These are phyloP conservation scores for Drosophila cracens DNA, from an alignment of 2,888 invertebrate genomes.

Conservation along the genomic window DNA sequence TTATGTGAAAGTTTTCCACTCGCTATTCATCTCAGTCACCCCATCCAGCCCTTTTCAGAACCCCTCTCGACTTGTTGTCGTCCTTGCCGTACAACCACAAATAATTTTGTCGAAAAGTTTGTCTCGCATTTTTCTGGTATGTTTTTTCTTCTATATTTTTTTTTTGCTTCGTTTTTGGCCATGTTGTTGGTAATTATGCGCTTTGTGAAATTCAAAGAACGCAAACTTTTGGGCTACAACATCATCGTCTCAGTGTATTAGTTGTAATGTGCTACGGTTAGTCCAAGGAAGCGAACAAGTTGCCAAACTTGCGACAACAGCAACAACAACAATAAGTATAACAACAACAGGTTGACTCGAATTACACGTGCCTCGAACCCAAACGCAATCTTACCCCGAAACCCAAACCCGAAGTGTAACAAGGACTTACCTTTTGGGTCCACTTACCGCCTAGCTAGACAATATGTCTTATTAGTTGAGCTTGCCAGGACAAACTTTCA, in stretches of 20 bases:
- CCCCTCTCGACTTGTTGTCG: conserved; percentile 56
- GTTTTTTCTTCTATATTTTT: conserved; percentile 11
- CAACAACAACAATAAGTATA: conserved; percentile 3
- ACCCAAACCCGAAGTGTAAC: conserved; percentile 9
- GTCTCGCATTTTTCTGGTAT: conserved; percentile 49
- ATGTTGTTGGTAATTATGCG: conserved; percentile 78
- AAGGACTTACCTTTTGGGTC: conserved; percentile 39
- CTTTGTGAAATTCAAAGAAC: conserved; percentile 72
- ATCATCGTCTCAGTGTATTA: conserved; percentile 72
- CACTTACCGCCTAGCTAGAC: conserved; percentile 49
- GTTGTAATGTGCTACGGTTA: conserved; percentile 73
- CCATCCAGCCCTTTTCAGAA: not conserved
- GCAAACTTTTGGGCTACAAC: conserved; percentile 68
- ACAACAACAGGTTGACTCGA: conserved; percentile 45
- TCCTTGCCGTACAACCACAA: conserved; percentile 56
- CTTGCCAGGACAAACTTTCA: conserved; percentile 57
- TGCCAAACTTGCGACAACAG: conserved; percentile 70
- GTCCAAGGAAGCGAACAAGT: conserved; percentile 58
- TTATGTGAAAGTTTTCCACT: conserved; percentile 74
- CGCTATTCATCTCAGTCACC: conserved; percentile 44
- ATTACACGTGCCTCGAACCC: conserved; percentile 36
- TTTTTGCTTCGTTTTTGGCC: conserved; percentile 34
- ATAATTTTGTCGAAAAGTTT: conserved; percentile 76
- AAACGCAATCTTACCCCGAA: conserved; percentile 1
- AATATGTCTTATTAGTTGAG: conserved; percentile 72